Evolutionary conservation across 2,888 invertebrate genomes (phyloP).

Genomic region (Cyrtodaria siliqua): DNA sequence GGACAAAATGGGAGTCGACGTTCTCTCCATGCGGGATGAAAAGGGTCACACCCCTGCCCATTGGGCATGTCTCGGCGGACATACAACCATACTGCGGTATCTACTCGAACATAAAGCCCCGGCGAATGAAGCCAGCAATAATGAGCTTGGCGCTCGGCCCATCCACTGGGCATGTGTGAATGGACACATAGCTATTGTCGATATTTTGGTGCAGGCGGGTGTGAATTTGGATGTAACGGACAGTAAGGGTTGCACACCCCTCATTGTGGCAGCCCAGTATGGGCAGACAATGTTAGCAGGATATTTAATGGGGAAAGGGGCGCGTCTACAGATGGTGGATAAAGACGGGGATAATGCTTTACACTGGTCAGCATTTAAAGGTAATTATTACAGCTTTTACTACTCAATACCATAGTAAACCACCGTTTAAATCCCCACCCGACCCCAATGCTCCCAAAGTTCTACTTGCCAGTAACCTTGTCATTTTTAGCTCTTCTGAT

Average conservation of each 20-base stretch:
- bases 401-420: not conserved
- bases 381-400: constrained; percentile 68
- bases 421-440: not conserved
- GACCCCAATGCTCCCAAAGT: no score
- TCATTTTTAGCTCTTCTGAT: no score
- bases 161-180: constrained; percentile 98
- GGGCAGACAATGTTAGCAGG: constrained; percentile 96
- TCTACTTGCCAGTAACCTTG: no score
- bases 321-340: constrained; percentile 94
- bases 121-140: constrained; percentile 94
- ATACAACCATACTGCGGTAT: constrained; percentile 95
- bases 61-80: constrained; percentile 96
- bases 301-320: constrained; percentile 95
- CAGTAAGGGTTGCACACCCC: constrained; percentile 94
- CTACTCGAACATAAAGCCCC: constrained; percentile 92
- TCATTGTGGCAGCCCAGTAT: constrained; percentile 96
- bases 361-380: constrained; percentile 98
- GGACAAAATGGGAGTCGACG: constrained; percentile 91
- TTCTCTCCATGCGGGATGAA: constrained; percentile 93
- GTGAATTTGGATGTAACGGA: constrained; percentile 96
- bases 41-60: constrained; percentile 97
- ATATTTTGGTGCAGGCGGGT: constrained; percentile 89
- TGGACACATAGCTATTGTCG: constrained; percentile 96
- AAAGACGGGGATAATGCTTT: constrained; percentile 97
- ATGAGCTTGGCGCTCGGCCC: constrained; percentile 95